A percentile compares a stretch with the other conserved stretches of the same genome.
Conservation (phyloP, 2,113 vertebrate species). For the Arizona elegans region DNA sequence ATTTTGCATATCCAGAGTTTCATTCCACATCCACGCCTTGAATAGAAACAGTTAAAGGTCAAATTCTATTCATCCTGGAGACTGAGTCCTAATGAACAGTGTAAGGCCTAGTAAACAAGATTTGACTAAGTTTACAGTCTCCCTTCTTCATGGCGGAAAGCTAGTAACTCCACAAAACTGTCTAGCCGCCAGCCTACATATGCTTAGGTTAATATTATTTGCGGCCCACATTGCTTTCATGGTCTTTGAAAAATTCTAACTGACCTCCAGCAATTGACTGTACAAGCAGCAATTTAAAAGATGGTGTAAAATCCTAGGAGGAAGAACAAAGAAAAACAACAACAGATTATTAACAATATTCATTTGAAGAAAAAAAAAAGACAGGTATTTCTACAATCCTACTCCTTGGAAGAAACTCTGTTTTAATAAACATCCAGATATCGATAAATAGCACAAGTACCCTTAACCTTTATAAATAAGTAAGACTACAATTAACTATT, state of each 20-base stretch:
- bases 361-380: not conserved
- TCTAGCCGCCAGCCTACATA: not conserved
- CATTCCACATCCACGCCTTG: not conserved
- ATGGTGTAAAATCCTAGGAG: not conserved
- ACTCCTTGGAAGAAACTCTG: not conserved
- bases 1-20: not conserved
- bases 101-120: not conserved
- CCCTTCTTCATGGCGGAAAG: not conserved
- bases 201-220: not conserved
- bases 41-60: not conserved
- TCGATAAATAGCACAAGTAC: not conserved
- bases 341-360: not conserved
- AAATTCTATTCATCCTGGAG: not conserved
- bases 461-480: not conserved
- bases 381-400: not conserved
- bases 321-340: not conserved
- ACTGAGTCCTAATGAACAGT: not conserved
- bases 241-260: not conserved
- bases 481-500: not conserved
- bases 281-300: not conserved
- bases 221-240: not conserved
- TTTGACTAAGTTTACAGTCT: too few relatives aligned
- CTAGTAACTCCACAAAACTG: not conserved
- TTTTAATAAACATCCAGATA: not conserved
- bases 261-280: not conserved